A percentile compares a stretch with the other conserved stretches of the same genome.
Evolutionary conservation across 2,888 invertebrate species (phyloP).

Genomic region (Fabriciana adippe): DNA sequence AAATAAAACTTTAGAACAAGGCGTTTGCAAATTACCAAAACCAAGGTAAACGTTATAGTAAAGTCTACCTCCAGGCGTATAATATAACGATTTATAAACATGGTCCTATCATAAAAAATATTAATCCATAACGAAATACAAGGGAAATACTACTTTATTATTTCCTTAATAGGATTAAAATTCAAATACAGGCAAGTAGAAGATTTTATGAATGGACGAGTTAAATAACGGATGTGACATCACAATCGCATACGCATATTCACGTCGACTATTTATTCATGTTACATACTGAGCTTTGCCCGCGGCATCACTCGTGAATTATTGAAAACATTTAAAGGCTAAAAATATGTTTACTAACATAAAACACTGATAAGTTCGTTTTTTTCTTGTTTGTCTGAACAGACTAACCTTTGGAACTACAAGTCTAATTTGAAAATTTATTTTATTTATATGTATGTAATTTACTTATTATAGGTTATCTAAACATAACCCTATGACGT

Average conservation of each 20-base stretch:
- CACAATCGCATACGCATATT: conserved; percentile 57
- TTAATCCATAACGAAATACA: conserved; percentile 14
- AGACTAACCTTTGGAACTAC: too few relatives aligned
- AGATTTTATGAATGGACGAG: conserved; percentile 67
- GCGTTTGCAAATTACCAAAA: conserved; percentile 7
- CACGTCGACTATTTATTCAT: conserved; percentile 8
- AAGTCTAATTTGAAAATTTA: too few relatives aligned
- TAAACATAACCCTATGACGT: too few relatives aligned
- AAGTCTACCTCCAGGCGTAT: conserved; percentile 4
- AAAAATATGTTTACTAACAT: too few relatives aligned
- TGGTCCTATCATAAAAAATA: conserved; percentile 22
- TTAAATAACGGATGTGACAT: conserved; percentile 72
- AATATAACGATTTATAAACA: conserved; percentile 24
- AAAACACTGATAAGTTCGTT: too few relatives aligned
- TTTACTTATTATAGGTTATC: too few relatives aligned
- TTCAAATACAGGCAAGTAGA: conserved; percentile 17
- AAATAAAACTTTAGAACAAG: background rate
- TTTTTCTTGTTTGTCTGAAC: too few relatives aligned
- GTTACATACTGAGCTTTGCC: background rate
- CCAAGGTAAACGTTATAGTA: conserved; percentile 4
- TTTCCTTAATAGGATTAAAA: conserved; percentile 25
- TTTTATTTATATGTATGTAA: too few relatives aligned
- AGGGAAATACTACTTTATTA: conserved; percentile 19
- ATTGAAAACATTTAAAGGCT: too few relatives aligned
- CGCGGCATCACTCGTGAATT: background rate